Evolutionary conservation across 2,113 vertebrate species (phyloP).

Genomic region (Antennarius striatus): DNA sequence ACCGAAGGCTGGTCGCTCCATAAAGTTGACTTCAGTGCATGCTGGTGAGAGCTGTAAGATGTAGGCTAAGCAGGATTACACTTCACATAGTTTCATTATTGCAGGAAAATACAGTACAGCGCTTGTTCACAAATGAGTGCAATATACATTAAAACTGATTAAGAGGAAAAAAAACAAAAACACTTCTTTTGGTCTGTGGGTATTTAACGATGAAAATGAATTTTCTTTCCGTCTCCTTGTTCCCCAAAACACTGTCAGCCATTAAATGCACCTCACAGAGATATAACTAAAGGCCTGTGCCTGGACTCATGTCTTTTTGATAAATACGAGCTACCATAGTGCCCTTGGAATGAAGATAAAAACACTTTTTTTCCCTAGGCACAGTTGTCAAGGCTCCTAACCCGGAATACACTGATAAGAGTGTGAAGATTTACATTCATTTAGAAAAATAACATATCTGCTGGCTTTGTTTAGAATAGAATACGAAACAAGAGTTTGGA

Average conservation of each 20-base stretch:
- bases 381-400: constrained; percentile 56
- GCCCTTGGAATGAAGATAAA: constrained; percentile 45
- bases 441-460: constrained; percentile 17
- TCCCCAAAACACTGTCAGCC: constrained; percentile 34
- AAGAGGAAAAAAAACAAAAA: constrained; percentile 8
- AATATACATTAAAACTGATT: constrained; percentile 42
- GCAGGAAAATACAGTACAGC: constrained; percentile 66
- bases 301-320: constrained; percentile 46
- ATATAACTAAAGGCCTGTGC: constrained; percentile 54
- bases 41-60: constrained; percentile 39
- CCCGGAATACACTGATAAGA: constrained; percentile 59
- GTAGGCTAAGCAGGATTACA: constrained; percentile 67
- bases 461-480: constrained; percentile 31
- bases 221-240: constrained; percentile 21
- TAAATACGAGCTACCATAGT: constrained; percentile 23
- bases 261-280: constrained; percentile 40
- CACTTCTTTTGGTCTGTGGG: constrained; percentile 33
- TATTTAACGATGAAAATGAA: constrained; percentile 33
- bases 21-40: constrained; percentile 61
- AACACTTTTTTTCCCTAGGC: constrained; percentile 41
- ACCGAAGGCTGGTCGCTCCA: constrained; percentile 33
- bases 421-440: constrained; percentile 63
- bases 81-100: constrained; percentile 59
- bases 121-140: constrained; percentile 61
- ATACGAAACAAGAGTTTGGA: constrained; percentile 56